These are phyloP conservation scores for Melitaea cinxia DNA, from an alignment of 1,140 invertebrate genomes.

Conservation along the genomic window DNA sequence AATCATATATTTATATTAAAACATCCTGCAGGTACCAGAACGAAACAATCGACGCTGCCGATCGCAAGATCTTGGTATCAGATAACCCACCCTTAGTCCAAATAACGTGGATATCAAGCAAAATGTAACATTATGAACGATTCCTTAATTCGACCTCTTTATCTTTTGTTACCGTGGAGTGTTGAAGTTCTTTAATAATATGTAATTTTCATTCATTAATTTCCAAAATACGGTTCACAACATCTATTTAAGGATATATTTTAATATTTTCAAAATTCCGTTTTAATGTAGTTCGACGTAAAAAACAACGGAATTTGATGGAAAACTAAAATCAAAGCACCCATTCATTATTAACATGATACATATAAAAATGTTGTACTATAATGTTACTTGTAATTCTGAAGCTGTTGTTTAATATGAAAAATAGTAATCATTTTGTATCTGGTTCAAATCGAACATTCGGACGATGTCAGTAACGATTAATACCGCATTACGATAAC, in stretches of 20 bases:
- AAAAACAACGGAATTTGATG: not conserved
- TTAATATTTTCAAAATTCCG: not conserved
- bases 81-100: constrained; percentile 65
- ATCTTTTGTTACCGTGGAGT: constrained; percentile 74
- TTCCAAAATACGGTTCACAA: constrained; percentile 52
- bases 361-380: too few relatives aligned
- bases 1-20: constrained; percentile 37
- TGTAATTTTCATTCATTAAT: constrained; percentile 74
- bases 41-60: constrained; percentile 60
- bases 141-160: constrained; percentile 75
- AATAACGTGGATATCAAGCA: constrained; percentile 71
- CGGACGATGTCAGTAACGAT: constrained; percentile 59
- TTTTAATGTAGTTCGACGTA: not conserved
- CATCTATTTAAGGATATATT: constrained; percentile 44
- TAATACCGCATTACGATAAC: constrained; percentile 62
- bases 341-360: too few relatives aligned
- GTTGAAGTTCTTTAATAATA: constrained; percentile 79
- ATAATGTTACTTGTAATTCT: not conserved
- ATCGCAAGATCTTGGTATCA: constrained; percentile 57
- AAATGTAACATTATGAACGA: constrained; percentile 72
- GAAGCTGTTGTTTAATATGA: not conserved
- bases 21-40: constrained; percentile 51
- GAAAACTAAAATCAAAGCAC: not conserved
- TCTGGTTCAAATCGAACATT: constrained; percentile 44
- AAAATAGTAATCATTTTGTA: constrained; percentile 11